phyloP scores from a whole-genome alignment of 2,113 vertebrate genomes.

The Sigmodon hispidus region DNA sequence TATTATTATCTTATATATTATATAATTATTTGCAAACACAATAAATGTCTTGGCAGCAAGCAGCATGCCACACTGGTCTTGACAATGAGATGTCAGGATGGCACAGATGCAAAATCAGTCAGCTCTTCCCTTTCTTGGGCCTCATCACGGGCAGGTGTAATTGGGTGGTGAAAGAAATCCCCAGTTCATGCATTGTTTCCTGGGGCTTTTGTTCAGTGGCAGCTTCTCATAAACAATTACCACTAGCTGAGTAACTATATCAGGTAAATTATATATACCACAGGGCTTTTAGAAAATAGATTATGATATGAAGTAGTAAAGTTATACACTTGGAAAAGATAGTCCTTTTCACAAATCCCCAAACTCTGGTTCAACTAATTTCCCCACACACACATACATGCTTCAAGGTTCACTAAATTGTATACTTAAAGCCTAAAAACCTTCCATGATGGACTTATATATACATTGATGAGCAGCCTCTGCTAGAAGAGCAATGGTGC shows the following conservation, averaged over 20 bases:
- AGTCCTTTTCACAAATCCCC: slow-evolving; percentile 38
- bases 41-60: slow-evolving; percentile 5
- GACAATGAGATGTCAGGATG: neutral
- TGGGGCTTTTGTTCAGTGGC: neutral
- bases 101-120: neutral
- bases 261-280: neutral
- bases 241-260: no score
- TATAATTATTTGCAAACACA: slow-evolving; percentile 12
- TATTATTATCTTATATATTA: neutral
- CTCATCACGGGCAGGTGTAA: neutral
- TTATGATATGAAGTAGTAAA: neutral
- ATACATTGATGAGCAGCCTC: neutral
- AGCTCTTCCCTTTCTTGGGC: neutral
- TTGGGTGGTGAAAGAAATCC: neutral
- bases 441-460: neutral
- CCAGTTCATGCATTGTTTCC: neutral
- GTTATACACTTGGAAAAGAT: neutral
- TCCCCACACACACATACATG: no score
- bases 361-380: neutral
- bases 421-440: slow-evolving; percentile 20
- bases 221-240: slow-evolving; percentile 11
- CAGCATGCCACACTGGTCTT: neutral
- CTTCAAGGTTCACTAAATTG: slow-evolving; percentile 31
- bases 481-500: neutral
- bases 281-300: slow-evolving; percentile 27